phyloP scores from a whole-genome alignment of 2,113 vertebrate species.

The Connochaetes taurinus region DNA sequence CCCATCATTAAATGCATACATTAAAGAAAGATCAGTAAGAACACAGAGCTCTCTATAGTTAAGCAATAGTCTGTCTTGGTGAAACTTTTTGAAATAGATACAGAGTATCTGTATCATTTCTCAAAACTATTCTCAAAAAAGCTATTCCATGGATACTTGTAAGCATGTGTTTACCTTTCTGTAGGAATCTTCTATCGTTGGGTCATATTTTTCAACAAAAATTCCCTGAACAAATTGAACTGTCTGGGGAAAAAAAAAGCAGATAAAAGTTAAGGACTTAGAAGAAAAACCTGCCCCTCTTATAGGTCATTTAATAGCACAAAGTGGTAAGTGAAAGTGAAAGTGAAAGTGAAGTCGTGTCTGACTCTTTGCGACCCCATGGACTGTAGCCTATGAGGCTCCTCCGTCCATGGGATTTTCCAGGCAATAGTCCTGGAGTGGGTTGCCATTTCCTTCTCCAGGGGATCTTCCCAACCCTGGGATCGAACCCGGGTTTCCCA shows the following conservation, averaged over 20 bases:
- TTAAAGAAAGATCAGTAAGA: conserved; percentile 7
- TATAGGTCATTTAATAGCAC: neutral
- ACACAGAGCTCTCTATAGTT: neutral
- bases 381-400: too few relatives aligned
- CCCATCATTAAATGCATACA: neutral
- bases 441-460: too few relatives aligned
- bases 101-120: neutral
- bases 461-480: too few relatives aligned
- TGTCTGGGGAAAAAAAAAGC: conserved; percentile 82
- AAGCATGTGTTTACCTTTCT: conserved; percentile 90
- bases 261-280: neutral
- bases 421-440: too few relatives aligned
- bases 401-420: too few relatives aligned
- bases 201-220: conserved; percentile 99
- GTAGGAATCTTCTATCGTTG: conserved; percentile 99
- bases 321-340: too few relatives aligned
- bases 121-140: conserved; percentile 15
- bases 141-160: neutral
- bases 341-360: too few relatives aligned
- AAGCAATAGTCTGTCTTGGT: neutral
- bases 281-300: conserved; percentile 22
- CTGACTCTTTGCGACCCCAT: too few relatives aligned
- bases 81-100: conserved; percentile 10
- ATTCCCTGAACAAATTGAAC: conserved; percentile 99
- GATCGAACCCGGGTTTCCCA: too few relatives aligned